A percentile compares a stretch with the other conserved stretches of the same genome.
Evolutionary conservation across 2,888 invertebrate genomes (phyloP).

Genomic region (Pachymerium ferrugineum): DNA sequence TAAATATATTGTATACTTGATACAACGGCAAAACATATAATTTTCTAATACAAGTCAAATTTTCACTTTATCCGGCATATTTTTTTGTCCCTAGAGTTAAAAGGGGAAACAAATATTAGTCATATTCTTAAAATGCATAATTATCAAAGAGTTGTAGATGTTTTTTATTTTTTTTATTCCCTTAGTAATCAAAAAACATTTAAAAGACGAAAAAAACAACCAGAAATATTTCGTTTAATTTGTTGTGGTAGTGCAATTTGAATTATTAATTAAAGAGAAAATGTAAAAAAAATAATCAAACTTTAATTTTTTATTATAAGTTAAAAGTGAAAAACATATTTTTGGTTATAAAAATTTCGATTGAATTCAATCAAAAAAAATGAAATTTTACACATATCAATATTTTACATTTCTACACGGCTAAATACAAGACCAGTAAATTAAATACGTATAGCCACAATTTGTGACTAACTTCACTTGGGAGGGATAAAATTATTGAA

Average conservation of each 20-base stretch:
- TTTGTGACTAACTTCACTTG: neutral
- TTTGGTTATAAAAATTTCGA: neutral
- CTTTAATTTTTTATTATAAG: neutral
- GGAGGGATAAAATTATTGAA: neutral
- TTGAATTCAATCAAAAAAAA: neutral
- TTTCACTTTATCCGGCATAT: neutral
- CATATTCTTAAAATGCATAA: neutral
- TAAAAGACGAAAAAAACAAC: neutral
- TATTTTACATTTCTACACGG: neutral
- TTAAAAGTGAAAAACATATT: neutral
- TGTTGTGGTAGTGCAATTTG: neutral
- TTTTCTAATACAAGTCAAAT: constrained; percentile 15
- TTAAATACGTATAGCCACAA: neutral
- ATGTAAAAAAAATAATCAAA: constrained; percentile 1
- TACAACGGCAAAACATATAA: constrained; percentile 14
- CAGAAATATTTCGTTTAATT: neutral
- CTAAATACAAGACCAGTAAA: neutral
- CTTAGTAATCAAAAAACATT: neutral
- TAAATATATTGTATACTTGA: constrained; percentile 16
- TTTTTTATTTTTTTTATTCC: neutral
- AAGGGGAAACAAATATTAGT: neutral
- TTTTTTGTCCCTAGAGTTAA: neutral
- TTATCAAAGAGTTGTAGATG: neutral
- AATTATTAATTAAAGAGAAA: neutral
- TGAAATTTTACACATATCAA: neutral